Conservation (phyloP, 2,888 invertebrate genomes). For the Zelleria hepariella region DNA sequence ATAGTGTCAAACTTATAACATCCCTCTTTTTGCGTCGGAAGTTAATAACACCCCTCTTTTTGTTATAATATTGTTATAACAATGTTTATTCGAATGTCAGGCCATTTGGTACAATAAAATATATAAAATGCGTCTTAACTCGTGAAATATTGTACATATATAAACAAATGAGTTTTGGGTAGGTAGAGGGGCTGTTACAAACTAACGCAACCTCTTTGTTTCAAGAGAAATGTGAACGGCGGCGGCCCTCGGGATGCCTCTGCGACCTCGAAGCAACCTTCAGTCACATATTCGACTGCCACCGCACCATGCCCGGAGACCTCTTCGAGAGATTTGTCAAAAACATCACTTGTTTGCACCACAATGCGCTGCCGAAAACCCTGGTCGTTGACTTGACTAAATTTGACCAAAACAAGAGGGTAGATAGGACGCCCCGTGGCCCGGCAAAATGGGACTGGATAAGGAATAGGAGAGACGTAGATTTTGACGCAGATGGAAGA, state of each 20-base stretch:
- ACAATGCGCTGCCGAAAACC: slow-evolving; percentile 17
- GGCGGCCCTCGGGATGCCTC: slow-evolving; percentile 14
- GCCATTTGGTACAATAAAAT: too few species aligned
- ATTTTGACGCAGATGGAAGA: slow-evolving; percentile 11
- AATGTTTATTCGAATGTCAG: too few species aligned
- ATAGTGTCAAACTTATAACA: too few species aligned
- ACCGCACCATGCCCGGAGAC: slow-evolving; percentile 13
- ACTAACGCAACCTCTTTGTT: slow-evolving; percentile 28
- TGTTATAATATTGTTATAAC: too few species aligned
- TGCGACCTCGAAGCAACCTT: slow-evolving; percentile 36
- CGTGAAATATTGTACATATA: too few species aligned
- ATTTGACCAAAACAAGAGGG: neutral
- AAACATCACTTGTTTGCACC: slow-evolving; percentile 28
- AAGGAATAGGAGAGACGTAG: slow-evolving; percentile 25
- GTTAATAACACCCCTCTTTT: too few species aligned
- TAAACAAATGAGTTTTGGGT: too few species aligned
- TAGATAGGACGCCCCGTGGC: neutral
- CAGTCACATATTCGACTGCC: slow-evolving; percentile 19
- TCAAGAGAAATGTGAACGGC: slow-evolving; percentile 41
- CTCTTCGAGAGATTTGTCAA: slow-evolving; percentile 27
- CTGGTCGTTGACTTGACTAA: neutral
- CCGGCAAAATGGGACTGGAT: slow-evolving; percentile 28
- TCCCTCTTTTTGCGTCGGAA: too few species aligned
- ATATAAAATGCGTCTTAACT: too few species aligned
- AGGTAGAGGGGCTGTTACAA: neutral